Base-by-base conservation (phyloP, 2,797 vertebrate genomes). In the Melanotaenia maccullochi region DNA sequence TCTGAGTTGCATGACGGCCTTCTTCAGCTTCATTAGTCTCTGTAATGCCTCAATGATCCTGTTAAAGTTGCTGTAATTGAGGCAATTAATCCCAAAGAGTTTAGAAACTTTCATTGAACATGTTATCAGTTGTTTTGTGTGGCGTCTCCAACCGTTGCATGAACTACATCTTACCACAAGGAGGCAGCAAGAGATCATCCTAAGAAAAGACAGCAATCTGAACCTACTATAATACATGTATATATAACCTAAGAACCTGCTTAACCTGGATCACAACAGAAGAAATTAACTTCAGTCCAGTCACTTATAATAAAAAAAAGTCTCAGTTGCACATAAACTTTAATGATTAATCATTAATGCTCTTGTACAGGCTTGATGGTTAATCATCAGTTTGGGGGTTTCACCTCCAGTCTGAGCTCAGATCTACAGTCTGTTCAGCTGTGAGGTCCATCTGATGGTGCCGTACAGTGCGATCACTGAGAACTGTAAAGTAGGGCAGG, bases 401-500 rank as follows among this genome's bases (percentile, higher is more conserved):
- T 42, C 63, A 35, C 28, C 24, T 4, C 0, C 6, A 4, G 51
- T 38, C 11, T 70, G 1, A 24, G 4, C 60, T 14, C 0, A 4
- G 4, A 25, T 58, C 63, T 44, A 51, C 28, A 13, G 69, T 70
- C 38, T 20, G 54, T 22, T 57, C 63, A 24, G 59, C 73, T 70
- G 69, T 38, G 11, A 13, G 30, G 47, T 59, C 72, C 1, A 5
- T 35, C 24, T 61, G 61, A 55, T 22, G 16, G 51, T 25, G 56
- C 60, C 18, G 55, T 76, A 59, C 68, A 57, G 60, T 55, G 65
- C 4, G 38, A 65, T 20, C n/a, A 32, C 40, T 73, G 55, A 60
- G 52, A 33, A 68, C 71, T 73, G 71, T 83, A 78, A 89, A 87
- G 77, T 85, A 85, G 91, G 83, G 71, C 90, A 90, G 63, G 73